phyloP scores from a whole-genome alignment of 2,888 invertebrate genomes.

The Archaeoteleia sp. region DNA sequence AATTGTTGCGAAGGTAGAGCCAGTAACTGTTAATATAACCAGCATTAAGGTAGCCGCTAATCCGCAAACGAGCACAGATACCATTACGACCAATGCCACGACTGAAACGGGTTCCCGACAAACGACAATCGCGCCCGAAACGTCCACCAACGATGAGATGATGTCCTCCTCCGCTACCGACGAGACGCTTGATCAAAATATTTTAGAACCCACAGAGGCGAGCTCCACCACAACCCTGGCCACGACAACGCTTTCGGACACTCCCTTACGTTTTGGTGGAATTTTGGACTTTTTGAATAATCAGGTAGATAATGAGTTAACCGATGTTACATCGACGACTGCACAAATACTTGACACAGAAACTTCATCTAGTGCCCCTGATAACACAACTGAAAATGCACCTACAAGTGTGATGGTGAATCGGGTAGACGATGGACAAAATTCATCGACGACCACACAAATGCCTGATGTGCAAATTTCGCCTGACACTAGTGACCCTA shows the following conservation, averaged over 20 bases:
- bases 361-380: not conserved
- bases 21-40: constrained; percentile 57
- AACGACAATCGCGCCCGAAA: constrained; percentile 17
- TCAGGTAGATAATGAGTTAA: not conserved
- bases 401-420: no score
- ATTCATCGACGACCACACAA: not conserved
- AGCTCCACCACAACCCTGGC: constrained; percentile 25
- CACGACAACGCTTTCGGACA: constrained; percentile 4
- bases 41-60: constrained; percentile 59
- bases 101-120: constrained; percentile 40
- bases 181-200: constrained; percentile 8
- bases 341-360: not conserved
- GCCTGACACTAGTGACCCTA: not conserved
- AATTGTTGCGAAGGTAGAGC: constrained; percentile 55
- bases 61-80: constrained; percentile 61
- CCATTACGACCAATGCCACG: constrained; percentile 46
- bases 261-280: not conserved
- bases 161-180: constrained; percentile 20
- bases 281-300: constrained; percentile 6
- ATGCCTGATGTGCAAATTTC: not conserved
- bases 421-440: no score
- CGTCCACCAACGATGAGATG: constrained; percentile 13
- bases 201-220: constrained; percentile 29
- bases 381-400: no score
- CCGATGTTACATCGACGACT: not conserved